Conservation (phyloP, 2,113 vertebrate genomes). For the Oenanthe melanoleuca region DNA sequence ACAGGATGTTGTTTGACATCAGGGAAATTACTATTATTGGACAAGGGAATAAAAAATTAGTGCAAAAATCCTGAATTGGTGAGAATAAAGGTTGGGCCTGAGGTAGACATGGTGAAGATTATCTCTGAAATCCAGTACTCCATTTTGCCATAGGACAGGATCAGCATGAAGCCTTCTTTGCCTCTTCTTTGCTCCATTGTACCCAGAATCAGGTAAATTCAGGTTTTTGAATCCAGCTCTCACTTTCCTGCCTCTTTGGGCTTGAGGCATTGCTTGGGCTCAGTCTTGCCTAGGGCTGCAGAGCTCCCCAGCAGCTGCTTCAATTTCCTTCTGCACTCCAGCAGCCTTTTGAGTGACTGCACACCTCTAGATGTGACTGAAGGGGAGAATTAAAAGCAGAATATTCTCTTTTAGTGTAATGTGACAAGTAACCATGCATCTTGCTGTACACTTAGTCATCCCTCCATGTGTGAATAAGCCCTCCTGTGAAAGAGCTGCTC, state of each 20-base stretch:
- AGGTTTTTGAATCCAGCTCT: background rate
- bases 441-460: conserved; percentile 32
- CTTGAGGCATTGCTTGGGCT: background rate
- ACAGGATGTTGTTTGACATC: background rate
- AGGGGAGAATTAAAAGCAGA: conserved; percentile 17
- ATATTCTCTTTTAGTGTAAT: conserved; percentile 9
- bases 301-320: background rate
- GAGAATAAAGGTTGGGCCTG: background rate
- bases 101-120: background rate
- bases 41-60: background rate
- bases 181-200: background rate
- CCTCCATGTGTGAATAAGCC: conserved; percentile 1
- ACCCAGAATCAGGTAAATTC: background rate
- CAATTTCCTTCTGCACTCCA: background rate
- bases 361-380: background rate
- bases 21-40: background rate
- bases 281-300: background rate
- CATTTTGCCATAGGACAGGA: background rate
- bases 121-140: background rate
- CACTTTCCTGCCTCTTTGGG: background rate
- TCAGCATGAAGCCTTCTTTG: background rate
- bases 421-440: background rate
- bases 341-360: background rate
- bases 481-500: background rate
- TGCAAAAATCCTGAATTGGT: background rate